These are phyloP conservation scores for Endotricha flammealis DNA, from an alignment of 2,888 invertebrate genomes.

Conservation along the genomic window DNA sequence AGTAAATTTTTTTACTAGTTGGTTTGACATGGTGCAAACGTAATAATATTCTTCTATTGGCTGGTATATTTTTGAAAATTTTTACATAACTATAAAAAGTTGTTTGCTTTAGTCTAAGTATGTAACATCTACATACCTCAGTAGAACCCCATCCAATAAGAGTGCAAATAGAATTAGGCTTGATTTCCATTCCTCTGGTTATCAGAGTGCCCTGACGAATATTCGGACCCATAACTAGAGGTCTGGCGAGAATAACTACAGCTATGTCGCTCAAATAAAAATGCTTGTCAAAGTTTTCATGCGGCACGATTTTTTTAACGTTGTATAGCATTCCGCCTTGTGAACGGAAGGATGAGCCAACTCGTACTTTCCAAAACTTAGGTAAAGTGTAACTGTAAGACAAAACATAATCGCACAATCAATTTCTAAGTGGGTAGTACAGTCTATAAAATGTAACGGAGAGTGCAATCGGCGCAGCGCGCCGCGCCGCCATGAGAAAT, in stretches of 20 bases:
- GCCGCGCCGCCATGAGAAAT: too few species aligned
- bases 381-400: conserved; percentile 51
- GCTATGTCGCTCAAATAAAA: conserved; percentile 62
- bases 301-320: conserved; percentile 50
- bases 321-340: conserved; percentile 51
- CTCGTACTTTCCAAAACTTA: conserved; percentile 58
- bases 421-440: neutral
- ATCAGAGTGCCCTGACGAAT: conserved; percentile 59
- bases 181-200: conserved; percentile 48
- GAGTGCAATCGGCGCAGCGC: too few species aligned
- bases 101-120: too few species aligned
- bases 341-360: conserved; percentile 57
- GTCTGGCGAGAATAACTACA: conserved; percentile 42
- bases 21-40: too few species aligned
- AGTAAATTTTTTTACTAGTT: too few species aligned
- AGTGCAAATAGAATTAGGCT: conserved; percentile 43
- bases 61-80: too few species aligned
- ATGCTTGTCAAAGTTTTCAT: conserved; percentile 48
- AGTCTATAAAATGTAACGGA: too few species aligned
- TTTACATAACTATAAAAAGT: too few species aligned
- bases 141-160: conserved; percentile 64
- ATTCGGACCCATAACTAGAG: conserved; percentile 41
- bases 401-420: conserved; percentile 8
- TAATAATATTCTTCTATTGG: too few species aligned
- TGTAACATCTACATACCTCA: too few species aligned